Conservation (phyloP, 2,113 vertebrate species). For the Electrona antarctica region DNA sequence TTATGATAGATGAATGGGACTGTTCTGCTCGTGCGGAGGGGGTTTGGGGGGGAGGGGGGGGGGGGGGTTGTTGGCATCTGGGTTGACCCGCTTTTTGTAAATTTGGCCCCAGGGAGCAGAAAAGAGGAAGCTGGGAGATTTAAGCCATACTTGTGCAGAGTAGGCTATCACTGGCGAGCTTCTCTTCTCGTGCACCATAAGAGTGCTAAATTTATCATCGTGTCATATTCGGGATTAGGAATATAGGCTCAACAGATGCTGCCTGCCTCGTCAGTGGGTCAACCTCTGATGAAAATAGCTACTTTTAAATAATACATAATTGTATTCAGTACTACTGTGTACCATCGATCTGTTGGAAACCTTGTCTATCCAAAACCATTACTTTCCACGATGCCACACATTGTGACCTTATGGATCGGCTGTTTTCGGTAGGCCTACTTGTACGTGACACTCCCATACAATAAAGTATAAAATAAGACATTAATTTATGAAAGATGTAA, state of each 20-base stretch:
- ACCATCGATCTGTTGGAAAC: too few species aligned
- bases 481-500: too few species aligned
- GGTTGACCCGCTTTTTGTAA: conserved; percentile 77
- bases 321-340: too few species aligned
- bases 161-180: conserved; percentile 39
- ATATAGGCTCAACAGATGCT: conserved; percentile 40
- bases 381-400: too few species aligned
- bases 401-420: too few species aligned
- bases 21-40: conserved; percentile 20
- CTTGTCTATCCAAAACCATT: too few species aligned
- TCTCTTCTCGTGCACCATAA: conserved; percentile 47
- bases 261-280: conserved; percentile 25
- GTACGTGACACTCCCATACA: too few species aligned
- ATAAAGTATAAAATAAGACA: too few species aligned
- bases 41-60: conserved; percentile 14
- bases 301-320: conserved; percentile 3
- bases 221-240: conserved; percentile 64
- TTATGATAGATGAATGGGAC: conserved; percentile 76
- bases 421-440: too few species aligned
- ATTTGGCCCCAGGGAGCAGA: conserved; percentile 71
- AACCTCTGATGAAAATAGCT: neutral
- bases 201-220: conserved; percentile 63
- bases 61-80: conserved; percentile 58
- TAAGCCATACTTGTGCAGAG: conserved; percentile 55
- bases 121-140: conserved; percentile 56